Evolutionary conservation across 30 jellyfish, hydroid and myxozoan genomes (phyloP).

Genomic region (Sanderia malayensis): DNA sequence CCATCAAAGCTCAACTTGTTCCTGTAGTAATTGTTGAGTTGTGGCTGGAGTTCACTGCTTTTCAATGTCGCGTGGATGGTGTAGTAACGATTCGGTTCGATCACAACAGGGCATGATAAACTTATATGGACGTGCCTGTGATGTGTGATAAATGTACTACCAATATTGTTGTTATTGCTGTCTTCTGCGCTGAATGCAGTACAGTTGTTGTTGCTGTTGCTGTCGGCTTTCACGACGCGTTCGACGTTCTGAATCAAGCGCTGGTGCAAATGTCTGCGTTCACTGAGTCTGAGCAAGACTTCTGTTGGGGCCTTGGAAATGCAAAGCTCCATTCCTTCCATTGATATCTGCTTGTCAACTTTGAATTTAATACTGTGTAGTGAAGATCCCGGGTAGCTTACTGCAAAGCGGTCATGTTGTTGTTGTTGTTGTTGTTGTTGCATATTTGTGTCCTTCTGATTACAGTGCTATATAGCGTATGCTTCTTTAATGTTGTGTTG

Average conservation of each 20-base stretch:
- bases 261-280: conserved; percentile 21
- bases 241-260: conserved; percentile 20
- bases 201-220: conserved; percentile 5
- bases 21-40: conserved; percentile 15
- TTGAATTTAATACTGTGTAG: conserved; percentile 31
- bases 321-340: conserved; percentile 46
- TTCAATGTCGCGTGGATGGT: conserved; percentile 31
- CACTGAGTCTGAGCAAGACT: conserved; percentile 24
- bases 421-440: not conserved
- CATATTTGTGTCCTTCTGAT: too few species aligned
- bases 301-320: conserved; percentile 57
- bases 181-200: too few species aligned
- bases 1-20: conserved; percentile 42
- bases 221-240: conserved; percentile 44
- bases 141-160: too few species aligned
- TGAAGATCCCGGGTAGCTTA: conserved; percentile 35
- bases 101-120: conserved; percentile 8
- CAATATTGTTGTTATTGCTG: too few species aligned
- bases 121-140: conserved; percentile 34
- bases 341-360: conserved; percentile 15
- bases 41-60: conserved; percentile 29
- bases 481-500: too few species aligned
- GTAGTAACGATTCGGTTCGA: conserved; percentile 19
- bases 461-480: too few species aligned
- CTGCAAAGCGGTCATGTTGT: too few species aligned